Evolutionary conservation across 2,797 vertebrate genomes (phyloP), one percentile per base, ranked within the genome.

Genomic region (Lemur catta): DNA sequence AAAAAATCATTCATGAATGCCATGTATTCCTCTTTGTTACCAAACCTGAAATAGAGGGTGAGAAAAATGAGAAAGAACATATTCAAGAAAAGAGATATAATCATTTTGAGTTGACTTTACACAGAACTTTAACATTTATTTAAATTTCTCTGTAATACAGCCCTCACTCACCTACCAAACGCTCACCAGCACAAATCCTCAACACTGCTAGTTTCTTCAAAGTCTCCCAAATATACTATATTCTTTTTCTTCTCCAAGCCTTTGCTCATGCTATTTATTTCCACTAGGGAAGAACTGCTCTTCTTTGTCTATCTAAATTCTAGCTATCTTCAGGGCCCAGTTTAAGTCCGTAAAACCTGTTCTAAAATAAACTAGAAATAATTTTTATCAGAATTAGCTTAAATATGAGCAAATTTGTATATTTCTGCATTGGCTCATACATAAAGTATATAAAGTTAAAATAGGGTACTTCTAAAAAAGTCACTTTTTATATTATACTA

Each of bases 11-110:
- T 99, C 99, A 99, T 99, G 97, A 99, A 99, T 63, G 99, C 99
- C 99, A 99, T 99, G 97, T 99, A 99, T 97, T 99, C 99, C 93
- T 99, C 99, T 98, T 99, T 99, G 98, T 99, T 99, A 9, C 99
- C 99, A 95, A 99, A 99, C 98, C 99, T 99, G 97, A 76, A 22
- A 80, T 11, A 69, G 26, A 96, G 69, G 78, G 63, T 59, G 65
- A 86, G 93, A 97, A 41, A 41, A 93, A 93, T 46, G 96, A 94
- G 46, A 93, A 22, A 87, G 87, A 97, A 95, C 1, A 84, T 8
- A 74, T 26, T 94, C 20, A 93, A 84, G 63, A 74, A 84, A 96
- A 95, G 67, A 89, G 52, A 93, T 41, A 69, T 43, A 46, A 97
- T 79, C 30, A 84, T 78, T 95, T 24, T 86, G 71, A 95, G 52